These are phyloP conservation scores for Eurystomus glaucurus DNA, from an alignment of 2,797 vertebrate genomes.

Conservation along the genomic window DNA sequence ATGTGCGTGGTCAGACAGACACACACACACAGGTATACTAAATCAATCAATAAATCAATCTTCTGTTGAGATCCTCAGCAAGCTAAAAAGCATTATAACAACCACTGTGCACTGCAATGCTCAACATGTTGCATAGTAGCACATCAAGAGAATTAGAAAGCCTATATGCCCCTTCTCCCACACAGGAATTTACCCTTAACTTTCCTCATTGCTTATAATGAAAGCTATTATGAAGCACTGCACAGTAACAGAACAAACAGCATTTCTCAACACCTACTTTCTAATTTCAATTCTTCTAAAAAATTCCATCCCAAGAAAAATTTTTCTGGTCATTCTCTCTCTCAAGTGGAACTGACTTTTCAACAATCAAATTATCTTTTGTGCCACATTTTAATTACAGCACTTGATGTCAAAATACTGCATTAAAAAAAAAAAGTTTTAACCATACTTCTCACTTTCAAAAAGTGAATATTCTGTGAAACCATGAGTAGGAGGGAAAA, in stretches of 20 bases:
- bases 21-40: neutral
- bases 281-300: constrained; percentile 42
- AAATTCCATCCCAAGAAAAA: constrained; percentile 61
- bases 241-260: constrained; percentile 47
- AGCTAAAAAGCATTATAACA: neutral
- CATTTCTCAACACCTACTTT: constrained; percentile 73
- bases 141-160: neutral
- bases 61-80: neutral
- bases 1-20: neutral
- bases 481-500: constrained; percentile 63
- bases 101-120: neutral
- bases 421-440: neutral
- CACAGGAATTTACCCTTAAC: constrained; percentile 58
- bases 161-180: constrained; percentile 55
- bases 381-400: constrained; percentile 33
- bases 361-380: constrained; percentile 21
- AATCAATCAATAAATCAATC: neutral
- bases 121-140: neutral
- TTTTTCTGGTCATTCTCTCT: constrained; percentile 20
- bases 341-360: constrained; percentile 1
- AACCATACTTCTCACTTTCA: constrained; percentile 21
- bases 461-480: constrained; percentile 44
- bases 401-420: neutral
- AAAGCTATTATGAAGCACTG: constrained; percentile 56
- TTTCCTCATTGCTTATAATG: constrained; percentile 57